Evolutionary conservation across 2,797 vertebrate genomes (phyloP).

Genomic region (Gymnoscopelus braueri): DNA sequence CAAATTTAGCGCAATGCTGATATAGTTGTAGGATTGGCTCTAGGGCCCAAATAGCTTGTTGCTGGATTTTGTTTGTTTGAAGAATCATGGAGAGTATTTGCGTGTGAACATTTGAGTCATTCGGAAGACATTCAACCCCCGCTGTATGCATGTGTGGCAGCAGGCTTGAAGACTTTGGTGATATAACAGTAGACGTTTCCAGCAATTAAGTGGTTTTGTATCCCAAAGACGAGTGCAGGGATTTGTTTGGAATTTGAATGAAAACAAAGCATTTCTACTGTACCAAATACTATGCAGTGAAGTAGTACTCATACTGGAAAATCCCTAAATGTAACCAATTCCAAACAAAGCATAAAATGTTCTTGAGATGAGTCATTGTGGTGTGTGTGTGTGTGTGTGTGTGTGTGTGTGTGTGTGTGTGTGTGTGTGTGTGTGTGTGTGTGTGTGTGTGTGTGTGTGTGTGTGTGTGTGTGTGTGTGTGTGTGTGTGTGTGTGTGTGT

Average conservation of each 20-base stretch:
- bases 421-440: too few relatives aligned
- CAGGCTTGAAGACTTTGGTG: too few relatives aligned
- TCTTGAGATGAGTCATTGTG: neutral
- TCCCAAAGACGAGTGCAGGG: neutral
- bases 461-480: neutral
- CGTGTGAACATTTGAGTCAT: neutral
- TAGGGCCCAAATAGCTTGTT: conserved; percentile 20
- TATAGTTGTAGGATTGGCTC: neutral
- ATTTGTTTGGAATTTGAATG: too few relatives aligned
- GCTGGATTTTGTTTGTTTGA: conserved; percentile 45
- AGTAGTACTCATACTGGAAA: too few relatives aligned
- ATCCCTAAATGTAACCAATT: too few relatives aligned
- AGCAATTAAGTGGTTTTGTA: neutral
- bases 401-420: neutral
- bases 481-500: neutral
- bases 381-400: neutral
- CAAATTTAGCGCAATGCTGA: neutral
- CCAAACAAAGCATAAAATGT: neutral
- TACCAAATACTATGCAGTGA: too few relatives aligned
- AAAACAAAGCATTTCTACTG: too few relatives aligned
- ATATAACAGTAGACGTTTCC: too few relatives aligned
- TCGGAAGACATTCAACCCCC: neutral
- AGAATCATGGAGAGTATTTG: conserved; percentile 13
- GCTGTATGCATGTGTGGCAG: too few relatives aligned
- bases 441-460: neutral